Base-by-base conservation (phyloP, 2,888 invertebrate genomes). In the Rhamphomyia laevipes region DNA sequence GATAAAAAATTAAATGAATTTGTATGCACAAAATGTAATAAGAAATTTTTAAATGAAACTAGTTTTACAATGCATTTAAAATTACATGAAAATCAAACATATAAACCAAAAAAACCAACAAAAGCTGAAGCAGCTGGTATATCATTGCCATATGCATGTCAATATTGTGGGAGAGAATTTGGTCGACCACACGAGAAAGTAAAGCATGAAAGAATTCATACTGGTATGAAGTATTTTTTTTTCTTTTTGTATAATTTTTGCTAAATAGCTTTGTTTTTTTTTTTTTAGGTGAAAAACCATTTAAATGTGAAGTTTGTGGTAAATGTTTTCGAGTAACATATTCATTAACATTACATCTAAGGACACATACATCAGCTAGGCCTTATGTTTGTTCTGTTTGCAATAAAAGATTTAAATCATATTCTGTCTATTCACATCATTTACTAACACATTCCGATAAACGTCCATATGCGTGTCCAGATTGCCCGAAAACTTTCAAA, bases 201-300 rank as follows among this genome's bases (percentile, higher is more conserved):
- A 2, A 86, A 86, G 65, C 87, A 87, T 59, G 87, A 87, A 66
- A 73, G 87, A n/a, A 82, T 86, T 60, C 87, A 87, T 58, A 87
- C 87, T 1, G 84, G 84, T 62, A 58, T 33, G 18, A 42, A 17
- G 7, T 15, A 18, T 18, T 13, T 18, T 21, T 30, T 44, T 42
- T 10, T 13, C 40, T 6, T 13, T 17, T 17, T 17, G 12, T 13
- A 18, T 42, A 17, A 16, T 41, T 41, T 41, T n/a, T 7, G n/a
- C 17, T 40, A 21, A 43, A 18, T 21, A n/a, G n/a, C 45, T 4
- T 49, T 31, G 15, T n/a, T 30, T 18, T 52, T 45, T 44, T 18
- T 50, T 50, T 54, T 55, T 46, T 53, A 74, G 80, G 80, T 1
- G 86, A 86, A 61, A 86, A 86, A 59, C 87, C 87, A 0, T 83